Evolutionary conservation across 2,888 invertebrate genomes (phyloP), one percentile per base, ranked within the genome.

Genomic region (Falcaria lacertinaria): DNA sequence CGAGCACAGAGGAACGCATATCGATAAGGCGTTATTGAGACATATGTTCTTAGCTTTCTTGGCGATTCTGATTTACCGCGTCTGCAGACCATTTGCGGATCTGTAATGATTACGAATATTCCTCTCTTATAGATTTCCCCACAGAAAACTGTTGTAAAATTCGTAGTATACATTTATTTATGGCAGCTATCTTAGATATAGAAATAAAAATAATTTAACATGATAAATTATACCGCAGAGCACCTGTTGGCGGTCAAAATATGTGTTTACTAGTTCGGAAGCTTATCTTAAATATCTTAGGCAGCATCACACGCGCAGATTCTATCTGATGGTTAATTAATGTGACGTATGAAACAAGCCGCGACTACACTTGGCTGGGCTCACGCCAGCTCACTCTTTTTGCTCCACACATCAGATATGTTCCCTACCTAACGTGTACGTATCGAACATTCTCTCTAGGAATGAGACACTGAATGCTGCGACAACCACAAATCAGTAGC

Each of bases 241-340:
- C 65, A 68, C 61, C 64, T 69, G 66, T 63, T 60, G 50, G 37
- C 37, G 33, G 38, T 45, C 50, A 40, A 55, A 57, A 60, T 58
- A 54, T 55, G 52, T 60, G 55, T 57, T 62, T 56, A 59, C 57
- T 47, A 60, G 55, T 58, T 58, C 57, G 48, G 54, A 48, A 52
- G 44, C 48, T 45, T 55, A 55, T 58, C 50, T 39, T 50, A 57
- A 57, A 64, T 59, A 51, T 57, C 57, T 47, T 42, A 52, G 42
- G 45, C 42, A 57, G 58, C 62, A 66, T 74, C 70, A 65, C 67
- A 58, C 64, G 52, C 49, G 48, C 48, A 72, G 79, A 82, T 86
- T 73, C 52, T 75, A 83, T 84, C 80, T 78, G 76, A 80, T 82
- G 60, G 72, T 74, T 84, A 82, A 84, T 84, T 85, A 83, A 86